Base-by-base conservation (phyloP, 2,888 invertebrate genomes). In the Thyatira batis region DNA sequence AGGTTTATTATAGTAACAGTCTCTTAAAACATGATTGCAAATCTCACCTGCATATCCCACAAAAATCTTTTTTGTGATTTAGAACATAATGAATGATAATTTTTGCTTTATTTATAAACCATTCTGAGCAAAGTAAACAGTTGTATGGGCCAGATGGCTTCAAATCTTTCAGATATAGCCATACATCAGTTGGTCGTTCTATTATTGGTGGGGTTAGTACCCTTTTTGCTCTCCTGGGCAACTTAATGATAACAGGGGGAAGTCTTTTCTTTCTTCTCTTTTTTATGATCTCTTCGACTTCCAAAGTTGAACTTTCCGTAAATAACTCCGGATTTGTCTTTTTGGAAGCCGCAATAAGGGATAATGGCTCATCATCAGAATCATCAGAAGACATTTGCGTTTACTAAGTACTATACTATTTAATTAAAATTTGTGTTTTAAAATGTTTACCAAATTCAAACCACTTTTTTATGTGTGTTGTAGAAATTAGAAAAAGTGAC, bases 61-160 rank as follows among this genome's bases (percentile, higher is more conserved):
- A 92, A 62, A 84, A 92, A 60, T 91, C 91, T 66, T 92, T 92
- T 55, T 87, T 89, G 54, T 92, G 92, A 63, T 92, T 90, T n/a
- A 92, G 65, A n/a, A 91, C 77, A 65, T 92, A 92, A 57, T 92
- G 92, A 33, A 92, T 67, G 6, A 92, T 78, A 51, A 92, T 80
- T 79, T 92, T 92, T 0, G 86, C 71, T 53, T 84, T 82, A 57
- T 90, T 92, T 54, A 91, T 86, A 56, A 92, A 92, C 89, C 92
- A 92, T 54, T 91, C 92, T 1, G 87, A 59, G 57, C 92, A 92
- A 20, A 92, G 69, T 56, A 92, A 73, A 56, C 92, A 92, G 59
- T 87, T 91, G 57, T 89, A 92, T 0, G 92, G 92, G 0, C 92
- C 92, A 9, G 83, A 71, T 3, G 84, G 81, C 54, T 87, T 92